A percentile compares a stretch with the other conserved stretches of the same genome.
Evolutionary conservation across 2,113 vertebrate species (phyloP).

Genomic region (Oreochromis spilurus): DNA sequence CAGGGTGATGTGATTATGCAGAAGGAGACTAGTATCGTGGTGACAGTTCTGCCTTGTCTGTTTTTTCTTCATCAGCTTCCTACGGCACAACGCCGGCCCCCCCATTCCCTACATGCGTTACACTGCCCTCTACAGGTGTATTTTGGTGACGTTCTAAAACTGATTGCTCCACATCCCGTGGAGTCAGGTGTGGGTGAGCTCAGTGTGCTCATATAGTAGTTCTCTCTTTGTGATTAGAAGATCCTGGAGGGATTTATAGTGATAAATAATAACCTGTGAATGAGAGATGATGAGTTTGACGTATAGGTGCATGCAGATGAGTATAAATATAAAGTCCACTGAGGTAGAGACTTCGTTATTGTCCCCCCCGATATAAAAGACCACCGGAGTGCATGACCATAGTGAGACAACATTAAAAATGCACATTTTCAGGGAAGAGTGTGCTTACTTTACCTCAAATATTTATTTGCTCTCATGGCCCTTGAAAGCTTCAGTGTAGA

Average conservation of each 20-base stretch:
- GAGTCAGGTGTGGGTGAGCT: background rate
- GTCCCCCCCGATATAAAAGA: constrained; percentile 13
- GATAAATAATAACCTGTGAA: background rate
- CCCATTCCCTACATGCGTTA: constrained; percentile 25
- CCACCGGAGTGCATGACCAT: constrained; percentile 22
- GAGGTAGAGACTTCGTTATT: constrained; percentile 5
- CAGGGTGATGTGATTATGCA: constrained; percentile 50
- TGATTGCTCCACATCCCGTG: background rate
- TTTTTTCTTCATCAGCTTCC: constrained; percentile 9
- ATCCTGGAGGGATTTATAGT: background rate
- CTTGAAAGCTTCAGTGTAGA: constrained; percentile 52
- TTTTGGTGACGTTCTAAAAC: background rate
- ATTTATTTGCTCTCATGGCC: constrained; percentile 61
- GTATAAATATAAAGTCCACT: background rate
- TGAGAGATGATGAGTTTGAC: background rate
- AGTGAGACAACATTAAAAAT: constrained; percentile 61
- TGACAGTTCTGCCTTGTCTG: constrained; percentile 44
- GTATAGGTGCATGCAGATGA: background rate
- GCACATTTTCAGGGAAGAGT: constrained; percentile 28
- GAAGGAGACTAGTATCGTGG: constrained; percentile 20
- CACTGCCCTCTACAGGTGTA: constrained; percentile 64
- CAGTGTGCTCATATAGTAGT: background rate
- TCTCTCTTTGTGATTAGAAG: background rate
- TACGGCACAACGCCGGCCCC: background rate
- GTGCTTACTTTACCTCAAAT: constrained; percentile 61